Base-by-base conservation (phyloP, 2,888 invertebrate species). In the Baronia brevicornis region DNA sequence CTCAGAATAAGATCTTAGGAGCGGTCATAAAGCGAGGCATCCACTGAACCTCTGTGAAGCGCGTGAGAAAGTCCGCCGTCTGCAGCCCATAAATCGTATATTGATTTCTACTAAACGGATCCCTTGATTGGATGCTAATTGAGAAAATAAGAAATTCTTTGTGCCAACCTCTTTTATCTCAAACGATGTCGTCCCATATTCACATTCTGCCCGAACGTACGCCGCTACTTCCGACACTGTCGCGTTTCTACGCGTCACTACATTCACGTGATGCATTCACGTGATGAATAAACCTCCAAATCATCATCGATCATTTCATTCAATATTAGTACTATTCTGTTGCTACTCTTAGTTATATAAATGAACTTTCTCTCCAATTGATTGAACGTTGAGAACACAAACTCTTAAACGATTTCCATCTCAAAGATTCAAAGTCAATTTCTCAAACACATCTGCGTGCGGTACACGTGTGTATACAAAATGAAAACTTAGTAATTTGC, bases 81-180 rank as follows among this genome's bases (percentile, higher is more conserved):
- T 42, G 43, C 33, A 47, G 58, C 53, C 51, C 59, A 63, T 78
- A 74, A 78, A 77, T 70, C 54, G 60, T 67, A 41, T 58, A 64
- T 64, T 62, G 46, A 57, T 57, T 57, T 60, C 52, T 46, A 64
- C 57, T 74, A 66, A 78, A 73, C 61, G 71, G 64, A 63, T 60
- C 65, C 61, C 61, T 74, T 75, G 69, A 77, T 74, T 69, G 53
- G 62, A 68, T 60, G 63, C 62, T 75, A 71, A 79, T 78, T 71
- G 69, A 73, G 51, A 66, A 62, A 69, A 56, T 67, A 74, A 58
- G 66, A 58, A 56, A 61, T 64, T 62, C 59, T 73, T 66, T 70
- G 35, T 37, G 33, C 37, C 44, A 36, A 46, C 46, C 46, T 44
- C 38, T 48, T 52, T 55, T 54, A 54, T 50, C 38, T 47, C 48